phyloP scores from a whole-genome alignment of 2,797 vertebrate species.

The Myotis daubentonii region DNA sequence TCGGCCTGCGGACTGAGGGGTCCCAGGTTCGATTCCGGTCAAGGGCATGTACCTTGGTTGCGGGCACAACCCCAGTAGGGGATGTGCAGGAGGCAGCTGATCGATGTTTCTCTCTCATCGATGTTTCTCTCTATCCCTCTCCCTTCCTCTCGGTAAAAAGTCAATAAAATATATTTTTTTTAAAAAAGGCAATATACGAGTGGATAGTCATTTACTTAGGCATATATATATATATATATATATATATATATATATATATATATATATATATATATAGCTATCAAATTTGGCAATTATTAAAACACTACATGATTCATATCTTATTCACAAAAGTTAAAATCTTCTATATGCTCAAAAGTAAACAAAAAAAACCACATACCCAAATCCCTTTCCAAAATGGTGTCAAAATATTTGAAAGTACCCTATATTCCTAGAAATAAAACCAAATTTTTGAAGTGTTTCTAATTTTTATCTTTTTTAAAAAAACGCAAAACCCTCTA shows the following conservation, averaged over 20 bases:
- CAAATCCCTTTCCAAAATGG: not conserved
- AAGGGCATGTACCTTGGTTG: too few species aligned
- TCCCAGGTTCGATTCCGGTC: too few species aligned
- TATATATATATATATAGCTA: not conserved
- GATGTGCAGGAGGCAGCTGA: too few species aligned
- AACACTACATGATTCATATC: not conserved
- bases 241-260: not conserved
- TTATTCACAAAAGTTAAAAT: constrained; percentile 5
- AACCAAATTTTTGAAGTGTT: not conserved
- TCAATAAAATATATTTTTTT: too few species aligned
- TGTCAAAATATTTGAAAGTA: constrained; percentile 1
- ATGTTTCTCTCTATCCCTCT: too few species aligned
- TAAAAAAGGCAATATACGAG: not conserved
- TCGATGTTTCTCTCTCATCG: too few species aligned
- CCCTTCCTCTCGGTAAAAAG: too few species aligned
- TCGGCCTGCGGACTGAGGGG: too few species aligned
- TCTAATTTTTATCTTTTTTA: not conserved
- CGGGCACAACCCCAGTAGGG: too few species aligned
- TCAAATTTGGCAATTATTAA: not conserved
- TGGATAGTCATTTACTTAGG: not conserved
- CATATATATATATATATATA: too few species aligned
- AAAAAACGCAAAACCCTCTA: not conserved
- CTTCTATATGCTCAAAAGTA: not conserved
- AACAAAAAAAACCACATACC: not conserved
- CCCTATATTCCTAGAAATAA: not conserved